A percentile compares a stretch with the other conserved stretches of the same genome.
These are phyloP conservation scores for Caenorhabditis sp. DNA, from an alignment of 2,888 invertebrate genomes.

Conservation along the genomic window DNA sequence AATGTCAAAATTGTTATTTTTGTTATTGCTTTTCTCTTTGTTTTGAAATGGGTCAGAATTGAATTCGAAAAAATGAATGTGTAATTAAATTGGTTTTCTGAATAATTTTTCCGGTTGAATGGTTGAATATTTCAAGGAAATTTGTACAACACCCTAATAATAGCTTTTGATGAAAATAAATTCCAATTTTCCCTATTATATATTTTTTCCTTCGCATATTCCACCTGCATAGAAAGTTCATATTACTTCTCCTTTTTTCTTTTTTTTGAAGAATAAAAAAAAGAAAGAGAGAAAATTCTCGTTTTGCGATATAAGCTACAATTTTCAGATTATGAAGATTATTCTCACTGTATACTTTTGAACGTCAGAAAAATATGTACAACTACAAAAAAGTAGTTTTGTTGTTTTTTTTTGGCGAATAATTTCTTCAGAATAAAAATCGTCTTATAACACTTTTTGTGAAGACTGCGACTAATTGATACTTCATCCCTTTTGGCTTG, in stretches of 20 bases:
- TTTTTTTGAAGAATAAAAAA: too few relatives aligned
- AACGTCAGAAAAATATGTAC: background rate
- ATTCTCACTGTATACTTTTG: too few relatives aligned
- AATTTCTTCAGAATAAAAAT: background rate
- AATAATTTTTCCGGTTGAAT: too few relatives aligned
- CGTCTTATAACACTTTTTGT: conserved; percentile 6
- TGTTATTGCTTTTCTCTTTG: background rate
- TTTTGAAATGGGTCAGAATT: background rate
- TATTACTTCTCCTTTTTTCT: too few relatives aligned
- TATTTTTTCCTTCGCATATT: too few relatives aligned
- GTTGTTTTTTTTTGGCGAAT: background rate
- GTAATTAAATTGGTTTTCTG: too few relatives aligned
- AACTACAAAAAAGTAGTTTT: background rate
- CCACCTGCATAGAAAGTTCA: too few relatives aligned
- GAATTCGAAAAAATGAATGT: background rate
- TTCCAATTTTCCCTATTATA: too few relatives aligned
- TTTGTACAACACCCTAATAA: too few relatives aligned
- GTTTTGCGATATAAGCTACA: background rate
- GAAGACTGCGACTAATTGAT: conserved; percentile 3
- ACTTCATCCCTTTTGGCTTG: background rate
- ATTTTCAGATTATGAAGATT: background rate
- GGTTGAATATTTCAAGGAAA: too few relatives aligned
- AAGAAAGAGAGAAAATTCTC: background rate
- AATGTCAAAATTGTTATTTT: too few relatives aligned
- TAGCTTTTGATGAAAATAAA: too few relatives aligned